Conservation (phyloP, 2,797 vertebrate species). For the Fringilla coelebs region DNA sequence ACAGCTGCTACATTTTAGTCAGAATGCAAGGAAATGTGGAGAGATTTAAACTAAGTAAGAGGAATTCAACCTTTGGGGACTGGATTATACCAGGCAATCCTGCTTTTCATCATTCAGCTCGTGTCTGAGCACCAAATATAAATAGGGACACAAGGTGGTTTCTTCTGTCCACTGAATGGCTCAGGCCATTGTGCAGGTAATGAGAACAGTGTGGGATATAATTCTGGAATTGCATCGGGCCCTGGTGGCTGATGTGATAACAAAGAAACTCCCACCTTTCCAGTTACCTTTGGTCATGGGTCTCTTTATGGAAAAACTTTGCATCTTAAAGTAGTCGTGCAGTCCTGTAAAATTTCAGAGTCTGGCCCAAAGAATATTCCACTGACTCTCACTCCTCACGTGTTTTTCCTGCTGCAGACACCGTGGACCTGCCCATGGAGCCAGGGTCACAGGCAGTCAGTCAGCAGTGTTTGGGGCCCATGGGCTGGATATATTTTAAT, state of each 20-base stretch:
- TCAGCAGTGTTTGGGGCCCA: neutral
- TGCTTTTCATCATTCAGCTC: neutral
- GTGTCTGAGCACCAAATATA: neutral
- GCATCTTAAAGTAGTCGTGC: neutral
- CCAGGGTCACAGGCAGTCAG: neutral
- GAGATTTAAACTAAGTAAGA: slow-evolving; percentile 9
- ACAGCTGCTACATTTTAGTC: neutral
- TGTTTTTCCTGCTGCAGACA: neutral
- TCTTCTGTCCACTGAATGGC: neutral
- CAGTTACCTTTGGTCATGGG: neutral
- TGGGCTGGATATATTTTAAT: neutral
- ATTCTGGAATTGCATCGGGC: neutral
- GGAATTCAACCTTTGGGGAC: neutral
- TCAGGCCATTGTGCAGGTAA: neutral
- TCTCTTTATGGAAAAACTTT: neutral
- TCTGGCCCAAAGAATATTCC: neutral
- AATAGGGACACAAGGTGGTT: neutral
- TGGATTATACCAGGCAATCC: neutral
- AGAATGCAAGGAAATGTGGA: neutral
- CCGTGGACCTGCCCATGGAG: fast-evolving
- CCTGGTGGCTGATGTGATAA: neutral
- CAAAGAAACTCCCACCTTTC: neutral
- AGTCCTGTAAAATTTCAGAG: neutral
- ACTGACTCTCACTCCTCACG: neutral
- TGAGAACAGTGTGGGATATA: neutral